Evolutionary conservation across 2,888 invertebrate genomes (phyloP).

Genomic region (Callyntrura sp.): DNA sequence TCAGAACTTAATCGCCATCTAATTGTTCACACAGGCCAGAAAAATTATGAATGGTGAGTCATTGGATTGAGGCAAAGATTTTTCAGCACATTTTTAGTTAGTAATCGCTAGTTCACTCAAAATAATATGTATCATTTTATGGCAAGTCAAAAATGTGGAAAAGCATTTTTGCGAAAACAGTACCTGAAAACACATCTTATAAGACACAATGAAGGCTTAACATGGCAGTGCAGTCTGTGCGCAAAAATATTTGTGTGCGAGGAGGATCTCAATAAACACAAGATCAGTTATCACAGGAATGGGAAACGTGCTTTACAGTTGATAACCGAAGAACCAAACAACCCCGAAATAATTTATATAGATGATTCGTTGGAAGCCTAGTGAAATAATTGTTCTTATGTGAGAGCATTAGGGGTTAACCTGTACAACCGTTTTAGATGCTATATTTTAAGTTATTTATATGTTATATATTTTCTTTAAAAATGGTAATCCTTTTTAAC

Average conservation of each 20-base stretch:
- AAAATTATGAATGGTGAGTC: slow-evolving; percentile 35
- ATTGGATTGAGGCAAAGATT: too few relatives aligned
- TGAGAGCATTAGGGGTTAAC: too few relatives aligned
- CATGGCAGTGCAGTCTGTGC: slow-evolving; percentile 45
- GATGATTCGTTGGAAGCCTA: slow-evolving; percentile 10
- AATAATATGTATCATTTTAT: background rate
- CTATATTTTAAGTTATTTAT: too few relatives aligned
- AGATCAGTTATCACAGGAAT: slow-evolving; percentile 55
- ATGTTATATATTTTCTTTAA: too few relatives aligned
- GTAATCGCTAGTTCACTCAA: too few relatives aligned
- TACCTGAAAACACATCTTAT: slow-evolving; percentile 63
- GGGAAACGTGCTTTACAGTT: slow-evolving; percentile 8
- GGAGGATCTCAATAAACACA: slow-evolving; percentile 48
- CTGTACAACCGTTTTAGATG: too few relatives aligned
- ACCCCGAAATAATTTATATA: background rate
- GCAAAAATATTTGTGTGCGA: slow-evolving; percentile 57
- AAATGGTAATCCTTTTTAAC: too few relatives aligned
- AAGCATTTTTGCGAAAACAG: slow-evolving; percentile 55
- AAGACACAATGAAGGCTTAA: slow-evolving; percentile 55
- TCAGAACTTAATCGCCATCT: slow-evolving; percentile 56
- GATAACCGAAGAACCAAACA: background rate
- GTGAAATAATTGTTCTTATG: too few relatives aligned
- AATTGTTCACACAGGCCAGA: slow-evolving; percentile 50
- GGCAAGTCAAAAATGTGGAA: slow-evolving; percentile 42
- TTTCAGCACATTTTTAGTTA: too few relatives aligned